Conservation (phyloP, 2,797 vertebrate genomes). For the Jordanella pulchra region DNA sequence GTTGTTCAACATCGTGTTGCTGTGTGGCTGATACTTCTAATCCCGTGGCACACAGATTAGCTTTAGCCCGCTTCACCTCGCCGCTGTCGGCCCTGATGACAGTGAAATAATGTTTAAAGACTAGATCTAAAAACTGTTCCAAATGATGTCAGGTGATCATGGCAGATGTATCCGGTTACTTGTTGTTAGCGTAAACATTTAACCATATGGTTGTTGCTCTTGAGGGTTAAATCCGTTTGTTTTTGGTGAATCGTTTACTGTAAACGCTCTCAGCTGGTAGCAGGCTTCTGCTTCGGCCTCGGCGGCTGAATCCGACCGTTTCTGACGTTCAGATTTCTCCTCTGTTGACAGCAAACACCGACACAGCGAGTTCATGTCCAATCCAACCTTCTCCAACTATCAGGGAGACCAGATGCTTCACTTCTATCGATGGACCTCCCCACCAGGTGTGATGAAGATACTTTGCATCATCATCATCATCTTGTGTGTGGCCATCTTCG, state of each 20-base stretch:
- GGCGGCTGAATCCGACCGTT: neutral
- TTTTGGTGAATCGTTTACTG: neutral
- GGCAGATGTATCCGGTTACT: neutral
- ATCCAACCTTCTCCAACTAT: constrained; percentile 83
- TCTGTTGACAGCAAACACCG: constrained; percentile 73
- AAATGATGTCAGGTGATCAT: neutral
- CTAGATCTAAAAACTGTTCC: neutral
- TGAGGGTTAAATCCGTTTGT: neutral
- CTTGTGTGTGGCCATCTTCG: constrained; percentile 89
- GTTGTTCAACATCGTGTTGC: neutral
- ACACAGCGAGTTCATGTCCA: constrained; percentile 77
- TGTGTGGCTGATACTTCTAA: neutral
- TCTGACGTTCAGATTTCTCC: neutral
- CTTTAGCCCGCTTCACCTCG: neutral
- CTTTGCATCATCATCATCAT: constrained; percentile 86
- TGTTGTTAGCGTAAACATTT: neutral
- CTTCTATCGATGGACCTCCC: constrained; percentile 89
- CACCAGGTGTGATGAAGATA: constrained; percentile 91
- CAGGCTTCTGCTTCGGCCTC: neutral
- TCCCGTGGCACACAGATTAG: neutral
- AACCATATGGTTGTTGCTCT: neutral
- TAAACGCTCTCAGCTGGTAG: neutral
- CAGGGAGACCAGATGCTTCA: constrained; percentile 82
- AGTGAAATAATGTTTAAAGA: neutral
- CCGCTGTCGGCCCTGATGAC: neutral